A percentile compares a stretch with the other conserved stretches of the same genome.
phyloP scores from a whole-genome alignment of 2,888 invertebrate species.

The Yponomeuta sedellus region DNA sequence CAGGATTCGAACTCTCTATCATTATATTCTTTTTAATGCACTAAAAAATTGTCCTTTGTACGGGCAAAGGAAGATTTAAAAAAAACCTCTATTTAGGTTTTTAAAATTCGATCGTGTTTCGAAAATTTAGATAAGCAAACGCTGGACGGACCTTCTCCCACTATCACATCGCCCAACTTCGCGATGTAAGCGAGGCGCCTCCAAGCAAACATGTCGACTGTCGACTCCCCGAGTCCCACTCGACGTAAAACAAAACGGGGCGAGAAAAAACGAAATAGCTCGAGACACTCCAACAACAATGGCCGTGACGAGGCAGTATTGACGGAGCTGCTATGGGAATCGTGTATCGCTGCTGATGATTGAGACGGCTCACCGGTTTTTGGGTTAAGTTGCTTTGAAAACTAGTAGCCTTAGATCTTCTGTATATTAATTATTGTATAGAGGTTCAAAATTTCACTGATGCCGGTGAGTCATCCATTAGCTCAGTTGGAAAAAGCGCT shows the following conservation, averaged over 20 bases:
- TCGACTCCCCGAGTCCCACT: conserved; percentile 19
- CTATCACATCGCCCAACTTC: background rate
- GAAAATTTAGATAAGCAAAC: too few relatives aligned
- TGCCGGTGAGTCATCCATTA: too few relatives aligned
- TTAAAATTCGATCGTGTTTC: too few relatives aligned
- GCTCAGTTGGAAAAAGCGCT: too few relatives aligned
- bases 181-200: conserved; percentile 37
- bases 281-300: conserved; percentile 13
- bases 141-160: background rate
- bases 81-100: too few relatives aligned
- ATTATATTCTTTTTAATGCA: too few relatives aligned
- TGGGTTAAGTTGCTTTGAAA: background rate
- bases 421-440: too few relatives aligned
- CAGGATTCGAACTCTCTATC: too few relatives aligned
- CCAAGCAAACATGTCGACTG: conserved; percentile 35
- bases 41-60: too few relatives aligned
- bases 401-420: background rate
- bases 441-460: too few relatives aligned
- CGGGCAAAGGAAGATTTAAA: too few relatives aligned
- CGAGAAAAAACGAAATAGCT: conserved; percentile 7
- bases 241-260: conserved; percentile 12
- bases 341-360: background rate
- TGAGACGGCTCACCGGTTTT: background rate
- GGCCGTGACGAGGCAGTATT: conserved; percentile 10
- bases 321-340: conserved; percentile 6